phyloP scores from a whole-genome alignment of 2,797 vertebrate species.

The Delichon dasypus region DNA sequence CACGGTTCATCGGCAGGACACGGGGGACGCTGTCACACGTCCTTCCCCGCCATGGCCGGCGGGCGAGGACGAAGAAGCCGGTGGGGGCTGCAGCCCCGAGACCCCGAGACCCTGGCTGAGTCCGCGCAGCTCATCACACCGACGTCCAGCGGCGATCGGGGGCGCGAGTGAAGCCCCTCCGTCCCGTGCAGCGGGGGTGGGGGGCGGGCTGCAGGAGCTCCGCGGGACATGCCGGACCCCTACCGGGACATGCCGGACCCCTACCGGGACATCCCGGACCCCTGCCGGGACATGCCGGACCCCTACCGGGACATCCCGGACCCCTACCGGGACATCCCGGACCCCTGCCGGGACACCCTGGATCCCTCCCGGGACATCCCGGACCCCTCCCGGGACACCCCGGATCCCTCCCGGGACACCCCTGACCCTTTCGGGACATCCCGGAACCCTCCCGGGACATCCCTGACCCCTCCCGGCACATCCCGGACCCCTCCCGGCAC shows the following conservation, averaged over 20 bases:
- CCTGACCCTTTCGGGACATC: rapidly evolving
- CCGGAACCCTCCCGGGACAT: not conserved
- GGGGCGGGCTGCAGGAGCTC: no score
- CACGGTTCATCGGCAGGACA: constrained; percentile 59
- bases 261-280: no score
- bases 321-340: rapidly evolving
- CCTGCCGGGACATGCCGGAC: no score
- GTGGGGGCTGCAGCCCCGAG: not conserved
- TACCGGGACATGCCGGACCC: not conserved
- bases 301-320: no score
- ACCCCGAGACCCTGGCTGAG: not conserved
- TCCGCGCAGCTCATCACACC: not conserved
- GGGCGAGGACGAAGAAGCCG: not conserved
- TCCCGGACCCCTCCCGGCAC: rapidly evolving
- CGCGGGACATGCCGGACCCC: not conserved
- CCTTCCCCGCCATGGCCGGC: not conserved
- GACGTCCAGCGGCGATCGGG: not conserved
- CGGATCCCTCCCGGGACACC: not conserved
- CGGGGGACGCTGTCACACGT: not conserved
- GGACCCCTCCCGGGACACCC: not conserved
- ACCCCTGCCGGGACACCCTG: not conserved
- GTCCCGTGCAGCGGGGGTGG: not conserved
- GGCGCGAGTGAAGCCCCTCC: not conserved
- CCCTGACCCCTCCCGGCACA: not conserved
- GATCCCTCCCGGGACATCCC: not conserved